Evolutionary conservation across 2,888 invertebrate genomes (phyloP), one percentile per base, ranked within the genome.

Genomic region (Ceramica pisi): DNA sequence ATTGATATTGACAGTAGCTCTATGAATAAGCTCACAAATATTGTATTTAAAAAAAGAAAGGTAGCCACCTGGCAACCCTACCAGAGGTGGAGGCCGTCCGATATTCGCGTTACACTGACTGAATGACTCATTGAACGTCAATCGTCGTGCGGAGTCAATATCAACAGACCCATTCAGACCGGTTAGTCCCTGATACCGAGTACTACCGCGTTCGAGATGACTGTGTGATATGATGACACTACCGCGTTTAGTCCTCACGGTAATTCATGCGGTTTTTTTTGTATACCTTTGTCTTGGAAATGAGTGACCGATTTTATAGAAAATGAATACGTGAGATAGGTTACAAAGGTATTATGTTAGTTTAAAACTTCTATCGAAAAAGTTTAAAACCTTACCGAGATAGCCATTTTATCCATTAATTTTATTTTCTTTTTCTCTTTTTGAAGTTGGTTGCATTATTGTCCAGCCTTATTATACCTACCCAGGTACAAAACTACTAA

Each of bases 21-120:
- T 60, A 51, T 50, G 56, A 48, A 50, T 62, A 44, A 46, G 44
- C 16, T 66, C 4, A 1, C 5, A 53, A 65, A 41, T 31, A 21
- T 56, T 31, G 1, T 35, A 63, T 2, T 31, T 16, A 50, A 59
- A 44, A 5, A 59, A 44, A 44, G 59, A 48, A 69, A 69, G 23
- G 16, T 44, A 31, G n/a, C 46, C 59, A 41, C 71, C 67, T 19
- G 70, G 10, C 56, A 81, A 55, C 84, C 85, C 81, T 85, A 63
- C 0, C 2, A 46, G 48, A 67, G 75, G 41, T 74, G 73, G 71
- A 80, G 73, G 80, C 38, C 80, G 77, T 38, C 56, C 55, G 60
- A 80, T 71, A 81, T 76, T 77, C 73, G 26, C 70, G 80, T 75
- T 59, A 80, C 69, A 85, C 73, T 83, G 84, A 82, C 83, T 85